phyloP scores from a whole-genome alignment of 2,888 invertebrate species.

The Calliopum simillimum region DNA sequence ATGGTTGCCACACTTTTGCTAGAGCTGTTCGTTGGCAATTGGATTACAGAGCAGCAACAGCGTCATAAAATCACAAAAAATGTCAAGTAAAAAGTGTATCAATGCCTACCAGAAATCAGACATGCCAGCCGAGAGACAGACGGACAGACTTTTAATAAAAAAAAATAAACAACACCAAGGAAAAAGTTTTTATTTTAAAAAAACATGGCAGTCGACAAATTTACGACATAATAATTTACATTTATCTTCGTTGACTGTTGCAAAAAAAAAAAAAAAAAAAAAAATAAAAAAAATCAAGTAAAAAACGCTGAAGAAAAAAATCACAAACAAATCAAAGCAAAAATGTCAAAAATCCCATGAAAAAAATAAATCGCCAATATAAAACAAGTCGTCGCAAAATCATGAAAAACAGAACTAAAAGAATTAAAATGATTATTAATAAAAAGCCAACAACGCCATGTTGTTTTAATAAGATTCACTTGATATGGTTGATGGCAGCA shows the following conservation, averaged over 20 bases:
- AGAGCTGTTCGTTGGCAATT: conserved; percentile 6
- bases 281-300: conserved; percentile 39
- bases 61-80: conserved; percentile 28
- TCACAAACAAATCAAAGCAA: too few species aligned
- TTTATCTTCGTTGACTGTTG: conserved; percentile 61
- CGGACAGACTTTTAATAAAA: conserved; percentile 11
- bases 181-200: conserved; percentile 17
- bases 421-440: conserved; percentile 32
- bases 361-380: conserved; percentile 42
- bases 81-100: conserved; percentile 39
- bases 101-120: conserved; percentile 38
- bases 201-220: conserved; percentile 53
- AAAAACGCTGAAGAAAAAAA: conserved; percentile 42
- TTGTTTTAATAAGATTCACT: conserved; percentile 31
- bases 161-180: conserved; percentile 26
- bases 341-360: conserved; percentile 9
- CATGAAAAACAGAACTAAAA: conserved; percentile 28
- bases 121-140: not conserved
- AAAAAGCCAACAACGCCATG: conserved; percentile 39
- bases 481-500: conserved; percentile 15
- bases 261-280: conserved; percentile 41
- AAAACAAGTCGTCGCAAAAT: conserved; percentile 20
- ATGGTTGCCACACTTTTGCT: conserved; percentile 3
- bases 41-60: conserved; percentile 9
- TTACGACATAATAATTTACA: conserved; percentile 66